Conservation (phyloP, 2,113 vertebrate species). For the Megaceryle maxima region DNA sequence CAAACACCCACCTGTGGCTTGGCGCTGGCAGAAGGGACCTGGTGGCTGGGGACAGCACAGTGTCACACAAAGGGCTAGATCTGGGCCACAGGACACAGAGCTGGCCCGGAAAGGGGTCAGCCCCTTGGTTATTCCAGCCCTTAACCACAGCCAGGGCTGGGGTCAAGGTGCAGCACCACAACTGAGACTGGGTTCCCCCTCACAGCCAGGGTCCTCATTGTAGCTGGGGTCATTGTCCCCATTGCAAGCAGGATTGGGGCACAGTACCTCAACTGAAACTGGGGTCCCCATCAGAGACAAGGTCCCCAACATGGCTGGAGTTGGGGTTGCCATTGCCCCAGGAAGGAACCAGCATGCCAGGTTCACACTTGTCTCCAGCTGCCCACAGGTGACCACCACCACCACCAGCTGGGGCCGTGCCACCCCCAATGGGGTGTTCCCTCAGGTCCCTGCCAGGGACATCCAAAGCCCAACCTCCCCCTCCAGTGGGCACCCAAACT, state of each 20-base stretch:
- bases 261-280: rapidly evolving
- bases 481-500: not conserved
- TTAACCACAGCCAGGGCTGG: not conserved
- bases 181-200: not conserved
- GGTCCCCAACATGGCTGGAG: not conserved
- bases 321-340: not conserved
- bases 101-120: not conserved
- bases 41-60: not conserved
- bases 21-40: not conserved
- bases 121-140: not conserved
- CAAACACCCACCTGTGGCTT: not conserved
- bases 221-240: not conserved
- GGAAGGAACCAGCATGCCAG: not conserved
- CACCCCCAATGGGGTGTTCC: rapidly evolving
- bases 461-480: not conserved
- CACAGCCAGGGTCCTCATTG: not conserved
- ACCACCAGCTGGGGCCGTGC: not conserved
- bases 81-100: not conserved
- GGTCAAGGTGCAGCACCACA: not conserved
- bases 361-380: not conserved
- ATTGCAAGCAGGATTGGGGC: not conserved
- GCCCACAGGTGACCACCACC: not conserved
- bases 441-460: not conserved
- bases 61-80: too few relatives aligned
- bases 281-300: too few relatives aligned